A percentile compares a stretch with the other conserved stretches of the same genome.
Conservation (phyloP, 2,888 invertebrate genomes). For the Fragum fragum region DNA sequence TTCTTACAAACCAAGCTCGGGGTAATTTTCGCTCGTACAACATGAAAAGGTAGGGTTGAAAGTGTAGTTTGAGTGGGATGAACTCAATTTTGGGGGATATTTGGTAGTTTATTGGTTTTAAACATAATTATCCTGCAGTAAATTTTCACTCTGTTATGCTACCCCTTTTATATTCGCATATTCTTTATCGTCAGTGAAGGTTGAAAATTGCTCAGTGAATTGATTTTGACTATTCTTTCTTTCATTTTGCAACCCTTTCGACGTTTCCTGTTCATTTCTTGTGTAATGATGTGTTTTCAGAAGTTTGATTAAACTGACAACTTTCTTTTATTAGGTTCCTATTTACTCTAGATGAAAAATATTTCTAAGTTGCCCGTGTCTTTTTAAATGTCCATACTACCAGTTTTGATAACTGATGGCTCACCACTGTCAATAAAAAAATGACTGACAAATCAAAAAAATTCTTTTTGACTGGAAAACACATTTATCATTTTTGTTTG, state of each 20-base stretch:
- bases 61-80: constrained; percentile 18
- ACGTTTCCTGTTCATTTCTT: background rate
- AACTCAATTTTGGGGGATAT: constrained; percentile 30
- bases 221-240: background rate
- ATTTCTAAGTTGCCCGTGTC: too few relatives aligned
- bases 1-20: background rate
- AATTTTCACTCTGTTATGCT: constrained; percentile 33
- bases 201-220: constrained; percentile 18
- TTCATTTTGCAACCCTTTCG: background rate
- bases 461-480: too few relatives aligned
- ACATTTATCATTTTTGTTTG: too few relatives aligned
- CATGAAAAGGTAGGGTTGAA: constrained; percentile 25
- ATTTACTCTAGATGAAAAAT: too few relatives aligned
- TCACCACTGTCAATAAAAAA: too few relatives aligned
- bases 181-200: background rate
- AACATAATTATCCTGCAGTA: constrained; percentile 53
- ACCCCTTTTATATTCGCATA: background rate
- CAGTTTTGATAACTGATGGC: too few relatives aligned
- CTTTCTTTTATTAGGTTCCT: too few relatives aligned
- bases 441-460: too few relatives aligned
- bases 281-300: too few relatives aligned
- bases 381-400: too few relatives aligned
- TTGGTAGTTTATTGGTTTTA: constrained; percentile 39
- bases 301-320: too few relatives aligned
- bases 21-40: constrained; percentile 12